Percentiles rank a stretch among this genome's conserved stretches.
phyloP scores from a whole-genome alignment of 2,888 invertebrate species.

The Adela reaumurella region DNA sequence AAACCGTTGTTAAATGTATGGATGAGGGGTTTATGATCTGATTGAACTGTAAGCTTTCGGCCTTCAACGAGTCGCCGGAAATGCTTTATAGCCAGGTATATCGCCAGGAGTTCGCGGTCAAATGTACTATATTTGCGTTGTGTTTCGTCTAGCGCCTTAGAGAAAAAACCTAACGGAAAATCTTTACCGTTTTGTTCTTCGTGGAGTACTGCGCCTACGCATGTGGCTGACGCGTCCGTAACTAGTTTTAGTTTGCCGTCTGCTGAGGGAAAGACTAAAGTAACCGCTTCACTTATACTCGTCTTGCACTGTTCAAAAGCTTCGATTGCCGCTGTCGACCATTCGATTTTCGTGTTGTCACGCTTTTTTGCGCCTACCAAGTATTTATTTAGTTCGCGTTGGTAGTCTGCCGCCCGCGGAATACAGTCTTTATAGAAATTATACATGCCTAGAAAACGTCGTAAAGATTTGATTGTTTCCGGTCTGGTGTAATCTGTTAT shows the following conservation, averaged over 20 bases:
- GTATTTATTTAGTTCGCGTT: no score
- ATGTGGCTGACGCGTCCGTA: constrained; percentile 4
- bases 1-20: no score
- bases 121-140: constrained; percentile 5
- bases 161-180: constrained; percentile 6
- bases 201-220: constrained; percentile 5
- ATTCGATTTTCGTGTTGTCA: no score
- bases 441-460: no score
- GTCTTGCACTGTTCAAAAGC: constrained; percentile 6
- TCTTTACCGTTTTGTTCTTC: constrained; percentile 4
- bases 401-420: no score
- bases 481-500: no score
- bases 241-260: constrained; percentile 3
- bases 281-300: neutral
- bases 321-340: neutral
- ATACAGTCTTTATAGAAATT: no score
- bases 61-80: constrained; percentile 6
- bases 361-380: no score
- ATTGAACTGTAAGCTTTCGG: no score
- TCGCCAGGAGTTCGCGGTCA: constrained; percentile 5
- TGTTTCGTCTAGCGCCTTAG: constrained; percentile 3
- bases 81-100: constrained; percentile 6
- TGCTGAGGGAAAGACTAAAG: constrained; percentile 2
- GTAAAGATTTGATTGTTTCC: no score
- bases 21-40: no score